Evolutionary conservation across 1,140 invertebrate species (phyloP).

Genomic region (Planococcus citri): DNA sequence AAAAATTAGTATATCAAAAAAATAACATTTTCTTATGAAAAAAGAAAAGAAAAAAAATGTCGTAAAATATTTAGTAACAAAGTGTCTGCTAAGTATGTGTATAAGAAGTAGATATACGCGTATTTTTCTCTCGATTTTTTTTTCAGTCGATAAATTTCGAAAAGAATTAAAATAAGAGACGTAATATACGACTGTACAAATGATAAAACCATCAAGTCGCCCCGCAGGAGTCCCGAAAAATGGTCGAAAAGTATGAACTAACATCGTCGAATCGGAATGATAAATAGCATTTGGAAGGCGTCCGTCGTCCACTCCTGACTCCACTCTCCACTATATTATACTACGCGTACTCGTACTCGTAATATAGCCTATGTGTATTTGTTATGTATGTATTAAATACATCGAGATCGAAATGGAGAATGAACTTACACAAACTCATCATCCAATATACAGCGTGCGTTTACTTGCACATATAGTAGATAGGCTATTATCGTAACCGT

Average conservation of each 20-base stretch:
- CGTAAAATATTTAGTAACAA: constrained; percentile 4
- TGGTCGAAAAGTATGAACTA: constrained; percentile 16
- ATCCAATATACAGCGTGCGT: too few relatives aligned
- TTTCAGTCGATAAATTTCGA: constrained; percentile 19
- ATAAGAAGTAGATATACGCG: not conserved
- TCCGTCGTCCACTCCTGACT: not conserved
- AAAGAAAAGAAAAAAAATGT: not conserved
- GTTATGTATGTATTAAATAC: not conserved
- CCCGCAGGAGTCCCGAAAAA: constrained; percentile 3
- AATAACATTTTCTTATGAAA: not conserved
- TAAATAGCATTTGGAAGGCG: constrained; percentile 14
- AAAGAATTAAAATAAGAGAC: constrained; percentile 20
- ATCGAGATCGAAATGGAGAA: not conserved
- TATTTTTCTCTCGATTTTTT: constrained; percentile 8
- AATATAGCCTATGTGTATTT: too few relatives aligned
- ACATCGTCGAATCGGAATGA: constrained; percentile 16
- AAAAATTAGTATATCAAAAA: constrained; percentile 5
- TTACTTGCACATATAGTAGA: not conserved
- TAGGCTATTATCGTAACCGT: not conserved
- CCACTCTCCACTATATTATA: too few relatives aligned
- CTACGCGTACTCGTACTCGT: too few relatives aligned
- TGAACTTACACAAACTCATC: constrained; percentile 13
- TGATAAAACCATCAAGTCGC: constrained; percentile 17
- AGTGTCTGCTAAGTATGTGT: not conserved
- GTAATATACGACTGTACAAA: constrained; percentile 17